Evolutionary conservation across 2,888 invertebrate species (phyloP).

Genomic region (Stenchaetothrips biformis): DNA sequence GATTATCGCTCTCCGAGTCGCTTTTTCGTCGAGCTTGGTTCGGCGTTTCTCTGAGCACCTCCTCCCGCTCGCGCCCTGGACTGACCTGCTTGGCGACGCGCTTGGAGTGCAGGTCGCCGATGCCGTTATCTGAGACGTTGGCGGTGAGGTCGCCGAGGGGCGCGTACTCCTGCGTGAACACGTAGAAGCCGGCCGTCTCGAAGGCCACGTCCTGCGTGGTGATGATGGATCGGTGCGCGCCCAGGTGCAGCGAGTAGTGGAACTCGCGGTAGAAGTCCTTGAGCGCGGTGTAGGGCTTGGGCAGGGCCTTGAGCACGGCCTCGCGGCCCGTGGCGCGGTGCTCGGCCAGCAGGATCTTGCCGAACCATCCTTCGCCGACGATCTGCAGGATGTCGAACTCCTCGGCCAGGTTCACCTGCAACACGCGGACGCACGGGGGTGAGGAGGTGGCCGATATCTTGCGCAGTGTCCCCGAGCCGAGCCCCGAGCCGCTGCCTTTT

Average conservation of each 20-base stretch:
- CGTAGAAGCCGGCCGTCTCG: slow-evolving; percentile 88
- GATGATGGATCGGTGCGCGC: slow-evolving; percentile 87
- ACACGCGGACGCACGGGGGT: neutral
- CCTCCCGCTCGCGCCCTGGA: neutral
- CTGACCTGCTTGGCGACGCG: slow-evolving; percentile 69
- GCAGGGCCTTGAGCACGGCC: slow-evolving; percentile 87
- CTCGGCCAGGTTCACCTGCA: slow-evolving; percentile 75
- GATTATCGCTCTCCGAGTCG: no score
- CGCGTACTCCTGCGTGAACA: slow-evolving; percentile 94
- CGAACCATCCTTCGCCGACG: slow-evolving; percentile 93
- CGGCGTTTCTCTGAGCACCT: neutral
- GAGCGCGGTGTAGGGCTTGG: slow-evolving; percentile 75
- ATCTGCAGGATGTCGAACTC: slow-evolving; percentile 91
- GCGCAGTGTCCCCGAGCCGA: neutral
- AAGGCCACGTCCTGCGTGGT: slow-evolving; percentile 96
- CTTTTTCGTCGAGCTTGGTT: no score
- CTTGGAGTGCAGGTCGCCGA: slow-evolving; percentile 84
- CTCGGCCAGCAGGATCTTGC: slow-evolving; percentile 86
- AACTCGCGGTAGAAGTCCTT: slow-evolving; percentile 76
- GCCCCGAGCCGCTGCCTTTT: neutral
- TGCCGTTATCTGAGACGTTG: slow-evolving; percentile 82
- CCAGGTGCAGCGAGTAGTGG: slow-evolving; percentile 90
- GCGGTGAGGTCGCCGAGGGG: slow-evolving; percentile 91
- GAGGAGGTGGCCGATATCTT: neutral
- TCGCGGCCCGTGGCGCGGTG: slow-evolving; percentile 88